Percentiles rank a stretch among this genome's conserved stretches.
Evolutionary conservation across 2,113 vertebrate species (phyloP).

Genomic region (Mola mola): DNA sequence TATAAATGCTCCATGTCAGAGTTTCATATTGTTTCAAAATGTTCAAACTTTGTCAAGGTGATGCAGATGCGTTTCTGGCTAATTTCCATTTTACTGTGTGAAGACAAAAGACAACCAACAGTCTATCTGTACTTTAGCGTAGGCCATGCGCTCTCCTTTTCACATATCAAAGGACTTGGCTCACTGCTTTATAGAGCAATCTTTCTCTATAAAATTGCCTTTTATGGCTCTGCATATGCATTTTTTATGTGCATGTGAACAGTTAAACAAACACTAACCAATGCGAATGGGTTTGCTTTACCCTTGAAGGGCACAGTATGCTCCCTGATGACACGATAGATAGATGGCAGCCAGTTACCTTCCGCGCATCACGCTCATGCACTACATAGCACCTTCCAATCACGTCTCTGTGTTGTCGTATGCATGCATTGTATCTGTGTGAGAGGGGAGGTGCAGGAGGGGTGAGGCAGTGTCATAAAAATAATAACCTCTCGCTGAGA

Average conservation of each 20-base stretch:
- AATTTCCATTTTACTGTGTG: not conserved
- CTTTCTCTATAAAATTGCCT: not conserved
- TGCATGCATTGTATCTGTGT: not conserved
- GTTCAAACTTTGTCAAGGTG: too few relatives aligned
- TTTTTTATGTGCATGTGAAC: not conserved
- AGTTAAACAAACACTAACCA: not conserved
- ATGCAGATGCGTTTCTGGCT: not conserved
- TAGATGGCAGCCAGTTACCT: constrained; percentile 13
- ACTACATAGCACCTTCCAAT: constrained; percentile 11
- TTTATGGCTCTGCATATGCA: constrained; percentile 9
- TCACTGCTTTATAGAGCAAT: constrained; percentile 23
- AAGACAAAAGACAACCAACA: too few relatives aligned
- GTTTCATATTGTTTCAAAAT: not conserved
- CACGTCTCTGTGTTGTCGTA: constrained; percentile 3
- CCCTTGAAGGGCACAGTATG: too few relatives aligned
- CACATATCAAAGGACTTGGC: not conserved
- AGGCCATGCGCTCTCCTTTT: not conserved
- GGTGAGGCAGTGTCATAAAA: too few relatives aligned
- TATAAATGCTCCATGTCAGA: too few relatives aligned
- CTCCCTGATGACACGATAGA: constrained; percentile 9
- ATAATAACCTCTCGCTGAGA: too few relatives aligned
- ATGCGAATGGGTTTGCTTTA: not conserved
- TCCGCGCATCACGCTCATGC: constrained; percentile 11
- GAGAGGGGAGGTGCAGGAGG: too few relatives aligned
- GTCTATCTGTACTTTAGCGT: too few relatives aligned